Base-by-base conservation (phyloP, 2,797 vertebrate species). In the Nyctalus aviator region DNA sequence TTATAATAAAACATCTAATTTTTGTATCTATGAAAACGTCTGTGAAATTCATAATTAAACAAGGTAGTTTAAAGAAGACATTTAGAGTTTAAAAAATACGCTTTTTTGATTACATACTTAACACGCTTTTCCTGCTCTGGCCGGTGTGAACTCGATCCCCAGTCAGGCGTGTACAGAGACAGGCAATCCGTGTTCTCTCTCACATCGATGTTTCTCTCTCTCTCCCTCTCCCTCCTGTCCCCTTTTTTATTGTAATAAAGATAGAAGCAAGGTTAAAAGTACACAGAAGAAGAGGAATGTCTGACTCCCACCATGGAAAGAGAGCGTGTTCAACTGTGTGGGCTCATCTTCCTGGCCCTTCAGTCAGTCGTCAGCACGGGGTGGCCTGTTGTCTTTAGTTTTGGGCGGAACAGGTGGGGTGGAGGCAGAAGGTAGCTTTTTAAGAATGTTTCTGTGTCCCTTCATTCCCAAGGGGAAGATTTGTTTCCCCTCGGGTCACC, bases 71-170 rank as follows among this genome's bases (percentile, higher is more conserved):
- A 20, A 11, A 84, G 59, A 11, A 84, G 59, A 2, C n/a, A 46
- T 91, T 91, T 7, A 8, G 17, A 6, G 37, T 68, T 93, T 73
- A 83, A 83, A 46, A 90, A 66, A 79, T 32, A 41, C 9, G 66
- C 6, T 79, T 64, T 73, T 17, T 30, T 64, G 21, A 46, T 82
- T 37, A 71, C 8, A 4, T 77, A 75, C 76, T 84, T 88, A 69
- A 64, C 44, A n/a, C 2, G 7, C 23, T 64, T n/a, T 64, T 64
- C 6, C 59, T 64, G 27, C 59, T n/a, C 59, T n/a, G 13, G 59
- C 59, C 2, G 2, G 59, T 64, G 27, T 64, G 59, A 30, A 64
- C n/a, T 27, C 13, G 27, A 64, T 64, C 59, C 13, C 27, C 27
- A 6, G 59, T 15, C 1, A 0, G 59, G 27, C 2, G 2, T n/a